A percentile compares a stretch with the other conserved stretches of the same genome.
Evolutionary conservation across 2,888 invertebrate species (phyloP).

Genomic region (Cryptophagus acutangulus): DNA sequence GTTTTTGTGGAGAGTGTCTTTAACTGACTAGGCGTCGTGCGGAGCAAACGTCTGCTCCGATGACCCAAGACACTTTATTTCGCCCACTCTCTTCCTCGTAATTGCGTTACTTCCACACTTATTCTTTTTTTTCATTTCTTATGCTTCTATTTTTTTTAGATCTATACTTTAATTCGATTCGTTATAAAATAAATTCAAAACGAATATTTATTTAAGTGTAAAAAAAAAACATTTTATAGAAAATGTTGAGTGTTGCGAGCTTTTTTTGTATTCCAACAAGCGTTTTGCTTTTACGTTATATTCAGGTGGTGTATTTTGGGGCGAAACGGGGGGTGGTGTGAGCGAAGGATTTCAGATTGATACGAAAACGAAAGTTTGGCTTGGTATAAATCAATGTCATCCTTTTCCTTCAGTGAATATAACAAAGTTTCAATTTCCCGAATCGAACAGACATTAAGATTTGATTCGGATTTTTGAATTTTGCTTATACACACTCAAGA

Average conservation of each 20-base stretch:
- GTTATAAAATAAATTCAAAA: no score
- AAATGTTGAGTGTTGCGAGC: no score
- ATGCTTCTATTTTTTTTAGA: constrained; percentile 8
- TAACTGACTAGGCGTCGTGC: constrained; percentile 9
- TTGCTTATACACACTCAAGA: constrained; percentile 30
- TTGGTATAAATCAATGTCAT: constrained; percentile 44
- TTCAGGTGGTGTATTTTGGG: neutral
- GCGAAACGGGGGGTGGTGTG: no score
- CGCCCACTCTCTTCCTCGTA: no score
- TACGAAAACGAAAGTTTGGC: constrained; percentile 36
- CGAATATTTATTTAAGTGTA: no score
- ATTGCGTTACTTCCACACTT: neutral
- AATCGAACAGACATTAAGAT: constrained; percentile 43
- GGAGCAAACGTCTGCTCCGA: no score
- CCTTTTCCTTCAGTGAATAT: constrained; percentile 37
- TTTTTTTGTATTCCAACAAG: no score
- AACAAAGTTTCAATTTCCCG: constrained; percentile 46
- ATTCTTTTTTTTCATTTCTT: neutral
- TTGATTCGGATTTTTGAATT: constrained; percentile 39
- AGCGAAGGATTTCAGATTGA: constrained; percentile 26
- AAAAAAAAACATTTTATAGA: no score
- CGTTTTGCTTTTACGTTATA: constrained; percentile 1
- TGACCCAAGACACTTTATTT: constrained; percentile 4
- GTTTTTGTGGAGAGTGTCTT: constrained; percentile 2
- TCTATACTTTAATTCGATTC: constrained; percentile 1